Percentiles rank a stretch among this genome's conserved stretches.
These are phyloP conservation scores for Luidia sarsii DNA, from an alignment of 53 echinoderm and acorn worm species.

Conservation along the genomic window DNA sequence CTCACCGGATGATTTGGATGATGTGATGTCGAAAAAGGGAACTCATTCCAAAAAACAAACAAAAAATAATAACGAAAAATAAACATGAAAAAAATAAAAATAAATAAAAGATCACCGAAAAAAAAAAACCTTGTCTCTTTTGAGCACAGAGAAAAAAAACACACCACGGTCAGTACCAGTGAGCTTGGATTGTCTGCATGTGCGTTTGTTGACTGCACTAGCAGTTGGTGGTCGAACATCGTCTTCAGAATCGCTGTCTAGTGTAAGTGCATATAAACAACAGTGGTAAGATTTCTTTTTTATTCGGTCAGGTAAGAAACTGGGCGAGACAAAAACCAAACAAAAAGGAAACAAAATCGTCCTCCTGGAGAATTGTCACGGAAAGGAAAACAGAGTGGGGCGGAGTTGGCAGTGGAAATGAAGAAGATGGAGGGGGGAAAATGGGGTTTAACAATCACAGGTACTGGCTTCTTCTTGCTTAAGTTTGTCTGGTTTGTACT, in stretches of 20 bases:
- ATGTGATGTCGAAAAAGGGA: too few relatives aligned
- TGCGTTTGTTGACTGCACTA: slow-evolving; percentile 38
- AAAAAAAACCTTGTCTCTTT: too few relatives aligned
- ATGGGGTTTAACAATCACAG: too few relatives aligned
- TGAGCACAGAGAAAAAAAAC: slow-evolving; percentile 11
- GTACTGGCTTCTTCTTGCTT: too few relatives aligned
- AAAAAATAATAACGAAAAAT: slow-evolving; percentile 7
- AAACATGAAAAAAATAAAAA: neutral
- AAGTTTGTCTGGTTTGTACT: too few relatives aligned
- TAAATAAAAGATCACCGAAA: too few relatives aligned
- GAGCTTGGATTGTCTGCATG: slow-evolving; percentile 51
- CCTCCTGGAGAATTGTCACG: neutral
- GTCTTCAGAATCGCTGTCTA: slow-evolving; percentile 58
- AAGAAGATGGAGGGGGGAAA: neutral
- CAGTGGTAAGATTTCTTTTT: slow-evolving; percentile 33
- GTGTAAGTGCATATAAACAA: slow-evolving; percentile 57
- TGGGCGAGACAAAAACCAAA: neutral
- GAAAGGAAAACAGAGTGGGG: too few relatives aligned
- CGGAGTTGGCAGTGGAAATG: neutral
- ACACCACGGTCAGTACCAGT: slow-evolving; percentile 47
- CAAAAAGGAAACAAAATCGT: neutral
- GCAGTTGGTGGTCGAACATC: slow-evolving; percentile 49
- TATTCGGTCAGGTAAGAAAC: neutral
- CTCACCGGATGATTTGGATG: slow-evolving; percentile 37
- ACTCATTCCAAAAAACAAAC: neutral